phyloP scores from a whole-genome alignment of 2,113 vertebrate genomes.

The Gallinago undulata region DNA sequence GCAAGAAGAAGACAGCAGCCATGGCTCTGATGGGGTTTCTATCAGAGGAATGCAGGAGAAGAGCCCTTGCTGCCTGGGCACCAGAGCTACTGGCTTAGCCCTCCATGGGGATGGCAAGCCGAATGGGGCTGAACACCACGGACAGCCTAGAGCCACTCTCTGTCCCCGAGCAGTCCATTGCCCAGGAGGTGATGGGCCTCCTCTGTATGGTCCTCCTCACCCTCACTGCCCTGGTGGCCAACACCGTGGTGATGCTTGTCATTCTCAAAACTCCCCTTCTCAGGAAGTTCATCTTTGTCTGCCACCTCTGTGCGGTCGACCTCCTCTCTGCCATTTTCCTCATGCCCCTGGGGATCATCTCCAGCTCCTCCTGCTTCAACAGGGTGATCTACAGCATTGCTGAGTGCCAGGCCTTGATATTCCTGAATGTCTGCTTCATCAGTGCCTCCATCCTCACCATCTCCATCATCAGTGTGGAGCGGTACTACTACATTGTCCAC shows the following conservation, averaged over 20 bases:
- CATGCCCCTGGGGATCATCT: constrained; percentile 89
- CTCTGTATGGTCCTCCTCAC: constrained; percentile 86
- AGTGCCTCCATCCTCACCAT: constrained; percentile 90
- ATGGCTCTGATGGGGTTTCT: not conserved
- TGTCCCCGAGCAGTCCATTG: constrained; percentile 50
- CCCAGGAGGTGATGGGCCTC: constrained; percentile 79
- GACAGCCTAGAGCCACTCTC: constrained; percentile 50
- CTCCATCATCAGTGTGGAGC: constrained; percentile 88
- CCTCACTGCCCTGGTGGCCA: constrained; percentile 83
- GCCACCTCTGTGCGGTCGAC: constrained; percentile 89
- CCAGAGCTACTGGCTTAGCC: not conserved
- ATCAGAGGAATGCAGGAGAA: not conserved
- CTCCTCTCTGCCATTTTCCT: constrained; percentile 88
- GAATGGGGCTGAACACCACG: constrained; percentile 47
- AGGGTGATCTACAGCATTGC: constrained; percentile 79
- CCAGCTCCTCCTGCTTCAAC: constrained; percentile 84
- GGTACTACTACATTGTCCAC: constrained; percentile 92
- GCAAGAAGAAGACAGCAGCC: not conserved
- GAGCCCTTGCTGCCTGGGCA: not conserved
- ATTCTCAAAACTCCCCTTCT: constrained; percentile 87
- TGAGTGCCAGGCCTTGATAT: constrained; percentile 84
- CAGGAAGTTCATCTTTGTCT: constrained; percentile 88
- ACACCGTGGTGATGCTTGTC: constrained; percentile 82
- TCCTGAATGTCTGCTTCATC: constrained; percentile 86
- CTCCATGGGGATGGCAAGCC: constrained; percentile 47